Percentiles rank a stretch among this genome's conserved stretches.
Conservation (phyloP, 2,797 vertebrate species). For the Acanthurus lineatus region DNA sequence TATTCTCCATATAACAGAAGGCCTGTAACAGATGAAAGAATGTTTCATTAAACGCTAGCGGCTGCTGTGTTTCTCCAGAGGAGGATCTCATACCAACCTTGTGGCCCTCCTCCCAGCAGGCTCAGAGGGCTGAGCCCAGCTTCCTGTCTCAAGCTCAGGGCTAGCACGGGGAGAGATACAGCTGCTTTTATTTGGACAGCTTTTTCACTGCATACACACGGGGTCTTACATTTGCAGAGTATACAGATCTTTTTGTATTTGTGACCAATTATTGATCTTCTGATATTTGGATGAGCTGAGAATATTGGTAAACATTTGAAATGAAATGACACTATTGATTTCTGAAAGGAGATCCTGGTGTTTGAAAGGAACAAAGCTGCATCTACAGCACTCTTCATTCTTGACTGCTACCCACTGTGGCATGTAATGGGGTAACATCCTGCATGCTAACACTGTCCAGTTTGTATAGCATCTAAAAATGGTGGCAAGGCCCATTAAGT, state of each 20-base stretch:
- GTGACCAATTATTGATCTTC: constrained; percentile 6
- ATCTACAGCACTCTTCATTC: not conserved
- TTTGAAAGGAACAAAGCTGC: not conserved
- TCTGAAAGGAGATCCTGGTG: constrained; percentile 1
- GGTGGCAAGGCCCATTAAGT: not conserved
- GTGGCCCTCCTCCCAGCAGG: constrained; percentile 46
- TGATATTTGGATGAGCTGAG: not conserved
- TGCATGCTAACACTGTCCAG: not conserved
- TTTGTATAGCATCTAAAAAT: constrained; percentile 2
- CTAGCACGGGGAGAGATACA: constrained; percentile 27
- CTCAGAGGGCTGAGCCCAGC: constrained; percentile 37
- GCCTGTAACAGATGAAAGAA: constrained; percentile 36
- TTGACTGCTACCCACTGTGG: not conserved
- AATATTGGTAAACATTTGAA: not conserved
- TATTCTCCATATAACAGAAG: constrained; percentile 3
- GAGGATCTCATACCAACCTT: constrained; percentile 35
- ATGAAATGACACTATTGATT: constrained; percentile 3
- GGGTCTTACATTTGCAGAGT: constrained; percentile 4
- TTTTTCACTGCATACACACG: constrained; percentile 15
- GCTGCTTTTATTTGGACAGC: constrained; percentile 58
- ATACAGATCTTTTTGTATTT: constrained; percentile 29
- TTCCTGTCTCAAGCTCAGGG: constrained; percentile 64
- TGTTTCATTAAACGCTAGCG: constrained; percentile 25
- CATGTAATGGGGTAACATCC: constrained; percentile 15
- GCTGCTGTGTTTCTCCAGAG: constrained; percentile 36